Percentiles rank a stretch among this genome's conserved stretches.
phyloP scores from a whole-genome alignment of 1,140 invertebrate genomes.

The Bombus waltoni region DNA sequence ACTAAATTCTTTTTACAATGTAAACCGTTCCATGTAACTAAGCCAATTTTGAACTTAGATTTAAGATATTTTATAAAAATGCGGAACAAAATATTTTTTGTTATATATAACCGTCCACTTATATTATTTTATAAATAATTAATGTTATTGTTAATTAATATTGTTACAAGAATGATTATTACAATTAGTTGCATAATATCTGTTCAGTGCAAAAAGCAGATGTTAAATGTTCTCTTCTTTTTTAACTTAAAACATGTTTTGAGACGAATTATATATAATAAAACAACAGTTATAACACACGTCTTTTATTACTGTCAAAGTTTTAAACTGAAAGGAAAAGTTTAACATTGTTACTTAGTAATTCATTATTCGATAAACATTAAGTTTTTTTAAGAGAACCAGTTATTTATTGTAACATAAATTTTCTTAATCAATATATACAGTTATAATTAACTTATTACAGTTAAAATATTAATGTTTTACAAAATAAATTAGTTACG shows the following conservation, averaged over 20 bases:
- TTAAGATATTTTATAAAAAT: conserved; percentile 64
- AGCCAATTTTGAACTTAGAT: conserved; percentile 48
- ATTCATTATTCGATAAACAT: conserved; percentile 9
- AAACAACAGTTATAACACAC: conserved; percentile 12
- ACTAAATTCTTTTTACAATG: conserved; percentile 51
- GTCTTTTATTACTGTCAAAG: conserved; percentile 15
- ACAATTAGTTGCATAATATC: conserved; percentile 37
- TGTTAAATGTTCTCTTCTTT: conserved; percentile 5
- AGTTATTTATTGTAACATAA: conserved; percentile 35
- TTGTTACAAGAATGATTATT: conserved; percentile 46
- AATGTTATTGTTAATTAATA: conserved; percentile 50
- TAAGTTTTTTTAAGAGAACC: conserved; percentile 4
- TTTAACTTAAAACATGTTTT: conserved; percentile 31
- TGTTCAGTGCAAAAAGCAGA: background rate
- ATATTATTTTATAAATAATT: conserved; percentile 59
- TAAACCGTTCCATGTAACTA: conserved; percentile 50
- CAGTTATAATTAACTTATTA: conserved; percentile 22
- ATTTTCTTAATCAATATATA: conserved; percentile 29
- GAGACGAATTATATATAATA: conserved; percentile 24
- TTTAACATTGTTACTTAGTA: conserved; percentile 25
- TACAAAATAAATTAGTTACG: conserved; percentile 35
- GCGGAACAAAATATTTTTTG: conserved; percentile 55
- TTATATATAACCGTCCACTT: conserved; percentile 68
- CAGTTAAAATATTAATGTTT: conserved; percentile 36
- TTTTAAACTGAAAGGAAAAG: background rate